Evolutionary conservation across 2,113 vertebrate species (phyloP).

Genomic region (Dissostichus mawsoni): DNA sequence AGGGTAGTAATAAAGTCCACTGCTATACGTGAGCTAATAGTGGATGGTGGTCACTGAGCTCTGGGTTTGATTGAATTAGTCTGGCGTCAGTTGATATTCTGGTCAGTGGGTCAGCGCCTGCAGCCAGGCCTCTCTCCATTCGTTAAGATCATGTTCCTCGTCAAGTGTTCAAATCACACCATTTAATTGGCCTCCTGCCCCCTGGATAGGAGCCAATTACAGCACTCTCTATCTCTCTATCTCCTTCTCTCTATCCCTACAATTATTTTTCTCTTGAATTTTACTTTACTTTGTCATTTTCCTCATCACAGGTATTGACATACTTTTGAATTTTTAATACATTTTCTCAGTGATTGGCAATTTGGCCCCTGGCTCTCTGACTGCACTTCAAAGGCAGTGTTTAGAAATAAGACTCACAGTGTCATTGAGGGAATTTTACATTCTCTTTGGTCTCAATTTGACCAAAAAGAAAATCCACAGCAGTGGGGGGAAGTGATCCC

Average conservation of each 20-base stretch:
- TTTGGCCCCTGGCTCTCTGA: not conserved
- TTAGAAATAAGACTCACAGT: slow-evolving; percentile 24
- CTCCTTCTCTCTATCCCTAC: slow-evolving; percentile 7
- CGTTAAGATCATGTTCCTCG: slow-evolving; percentile 63
- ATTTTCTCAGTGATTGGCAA: slow-evolving; percentile 7
- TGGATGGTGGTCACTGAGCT: slow-evolving; percentile 21
- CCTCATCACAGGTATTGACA: not conserved
- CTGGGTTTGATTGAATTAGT: slow-evolving; percentile 49
- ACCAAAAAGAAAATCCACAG: slow-evolving; percentile 48
- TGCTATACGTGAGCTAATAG: slow-evolving; percentile 2
- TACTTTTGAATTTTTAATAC: slow-evolving; percentile 9
- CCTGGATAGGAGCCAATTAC: slow-evolving; percentile 63
- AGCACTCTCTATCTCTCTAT: slow-evolving; percentile 21
- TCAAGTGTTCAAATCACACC: slow-evolving; percentile 68
- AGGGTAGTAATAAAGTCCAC: not conserved
- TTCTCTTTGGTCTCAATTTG: slow-evolving; percentile 53
- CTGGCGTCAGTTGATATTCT: slow-evolving; percentile 55
- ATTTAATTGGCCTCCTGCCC: slow-evolving; percentile 66
- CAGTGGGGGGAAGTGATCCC: slow-evolving; percentile 36
- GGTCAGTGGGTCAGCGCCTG: slow-evolving; percentile 69
- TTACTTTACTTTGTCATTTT: slow-evolving; percentile 3
- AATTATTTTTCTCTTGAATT: not conserved
- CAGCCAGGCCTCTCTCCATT: slow-evolving; percentile 51
- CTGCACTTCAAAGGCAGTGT: slow-evolving; percentile 22
- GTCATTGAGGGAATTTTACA: slow-evolving; percentile 19